Base-by-base conservation (phyloP, 2,888 invertebrate genomes). In the Caenorhabditis drosophilae region DNA sequence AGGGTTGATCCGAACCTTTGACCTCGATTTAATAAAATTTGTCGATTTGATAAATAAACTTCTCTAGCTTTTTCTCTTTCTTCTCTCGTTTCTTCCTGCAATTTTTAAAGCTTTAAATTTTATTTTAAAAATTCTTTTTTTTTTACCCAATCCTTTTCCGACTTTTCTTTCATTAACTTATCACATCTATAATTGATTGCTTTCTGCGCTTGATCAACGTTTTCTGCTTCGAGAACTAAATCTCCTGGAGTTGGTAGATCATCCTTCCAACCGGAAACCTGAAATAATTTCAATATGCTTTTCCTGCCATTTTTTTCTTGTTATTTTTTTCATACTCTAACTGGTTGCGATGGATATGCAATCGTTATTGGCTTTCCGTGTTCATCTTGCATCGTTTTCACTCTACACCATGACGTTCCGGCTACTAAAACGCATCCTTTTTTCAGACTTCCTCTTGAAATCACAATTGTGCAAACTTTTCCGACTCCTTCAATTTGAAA, bases 231-330 rank as follows among this genome's bases (percentile, higher is more conserved):
- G 6, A 93, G 85, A 34, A 96, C 89, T 50, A 89, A 86, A 74
- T 95, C 93, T 0, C 98, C 98, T 12, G 94, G 92, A 0, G 89
- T 84, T 0, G 97, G 97, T 70, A 96, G 76, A 82, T 70, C 84
- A 20, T 90, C 90, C 70, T 89, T 88, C 97, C 97, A 98, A 3
- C 97, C 97, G 40, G 61, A 64, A 12, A 68, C 25, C 48, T 54
- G 44, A 34, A 58, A 61, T 36, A 9, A 16, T 54, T 23, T 25
- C 12, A 6, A 54, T 9, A 34, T 16, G 4, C 15, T 56, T 25
- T 23, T 40, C n/a, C 16, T 7, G 20, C 6, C 6, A 18, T 40
- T 40, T 40, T 40, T 3, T 48, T 26, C 12, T 31, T 31, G 31
- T 9, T 12, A 31, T 9, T 9, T 9, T 31, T 31, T 9, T 31